These are phyloP conservation scores for Prochilodus magdalenae DNA, from an alignment of 2,113 vertebrate genomes.

Conservation along the genomic window DNA sequence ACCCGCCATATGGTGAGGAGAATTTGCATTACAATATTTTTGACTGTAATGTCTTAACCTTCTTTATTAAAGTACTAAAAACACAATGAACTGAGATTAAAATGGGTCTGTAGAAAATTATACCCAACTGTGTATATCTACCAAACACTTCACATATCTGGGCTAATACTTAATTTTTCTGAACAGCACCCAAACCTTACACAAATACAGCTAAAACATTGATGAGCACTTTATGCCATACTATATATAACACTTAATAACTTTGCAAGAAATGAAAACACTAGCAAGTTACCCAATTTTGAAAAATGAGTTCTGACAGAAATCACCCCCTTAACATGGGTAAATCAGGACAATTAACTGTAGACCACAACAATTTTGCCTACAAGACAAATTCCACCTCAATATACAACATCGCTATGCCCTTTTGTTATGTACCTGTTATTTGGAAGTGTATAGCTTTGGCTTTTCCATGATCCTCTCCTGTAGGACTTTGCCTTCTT, in stretches of 20 bases:
- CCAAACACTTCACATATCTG: too few relatives aligned
- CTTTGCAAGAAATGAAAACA: too few relatives aligned
- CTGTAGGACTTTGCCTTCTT: conserved; percentile 38
- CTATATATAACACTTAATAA: too few relatives aligned
- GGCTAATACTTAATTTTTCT: neutral
- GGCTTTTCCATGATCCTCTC: conserved; percentile 55
- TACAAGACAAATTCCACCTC: neutral
- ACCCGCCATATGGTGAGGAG: conserved; percentile 21
- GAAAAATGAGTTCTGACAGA: too few relatives aligned
- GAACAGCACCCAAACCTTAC: neutral
- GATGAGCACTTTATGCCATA: too few relatives aligned
- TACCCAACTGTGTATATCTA: too few relatives aligned
- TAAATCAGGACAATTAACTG: too few relatives aligned
- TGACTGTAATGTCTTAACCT: neutral
- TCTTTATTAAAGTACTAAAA: neutral
- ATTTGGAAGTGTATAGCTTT: conserved; percentile 53
- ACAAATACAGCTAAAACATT: too few relatives aligned
- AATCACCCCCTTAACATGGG: too few relatives aligned
- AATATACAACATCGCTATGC: neutral
- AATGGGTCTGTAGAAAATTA: too few relatives aligned
- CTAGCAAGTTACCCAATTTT: too few relatives aligned
- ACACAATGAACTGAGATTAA: too few relatives aligned
- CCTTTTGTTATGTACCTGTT: conserved; percentile 37
- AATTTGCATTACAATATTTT: conserved; percentile 3
- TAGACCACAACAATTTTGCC: neutral